phyloP scores from a whole-genome alignment of 2,797 vertebrate species.

The Coreius guichenoti region DNA sequence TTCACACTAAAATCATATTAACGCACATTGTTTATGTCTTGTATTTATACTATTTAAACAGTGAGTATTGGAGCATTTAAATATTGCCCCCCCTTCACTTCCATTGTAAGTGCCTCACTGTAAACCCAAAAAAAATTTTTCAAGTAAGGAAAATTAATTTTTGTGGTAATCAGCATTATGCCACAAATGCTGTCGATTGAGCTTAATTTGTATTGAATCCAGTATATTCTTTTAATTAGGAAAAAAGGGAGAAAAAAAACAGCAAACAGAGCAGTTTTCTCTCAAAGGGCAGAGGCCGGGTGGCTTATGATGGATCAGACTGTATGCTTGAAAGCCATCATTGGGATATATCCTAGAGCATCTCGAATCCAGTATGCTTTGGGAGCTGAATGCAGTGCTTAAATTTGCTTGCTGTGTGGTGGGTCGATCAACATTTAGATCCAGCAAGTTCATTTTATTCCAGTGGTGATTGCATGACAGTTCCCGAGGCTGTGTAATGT shows the following conservation, averaged over 20 bases:
- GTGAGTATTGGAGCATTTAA: background rate
- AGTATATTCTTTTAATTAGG: background rate
- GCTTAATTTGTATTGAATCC: background rate
- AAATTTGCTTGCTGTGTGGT: constrained; percentile 34
- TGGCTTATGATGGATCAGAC: constrained; percentile 44
- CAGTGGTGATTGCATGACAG: constrained; percentile 43
- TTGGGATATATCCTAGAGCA: constrained; percentile 31
- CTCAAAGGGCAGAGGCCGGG: constrained; percentile 21
- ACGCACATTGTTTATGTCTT: background rate
- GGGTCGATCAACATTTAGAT: constrained; percentile 51
- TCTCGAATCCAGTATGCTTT: constrained; percentile 24
- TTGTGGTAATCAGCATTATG: background rate
- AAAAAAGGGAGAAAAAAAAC: background rate
- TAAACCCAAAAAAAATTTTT: background rate
- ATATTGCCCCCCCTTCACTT: background rate
- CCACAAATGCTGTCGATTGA: background rate
- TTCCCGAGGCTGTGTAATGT: constrained; percentile 57
- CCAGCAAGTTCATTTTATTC: constrained; percentile 48
- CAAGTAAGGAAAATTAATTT: background rate
- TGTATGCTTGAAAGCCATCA: constrained; percentile 28
- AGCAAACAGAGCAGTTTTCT: constrained; percentile 8
- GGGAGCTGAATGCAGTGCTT: constrained; percentile 7
- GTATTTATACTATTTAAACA: background rate
- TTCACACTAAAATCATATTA: background rate
- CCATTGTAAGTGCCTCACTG: background rate